phyloP scores from a whole-genome alignment of 2,888 invertebrate genomes.

The Colletes collaris region DNA sequence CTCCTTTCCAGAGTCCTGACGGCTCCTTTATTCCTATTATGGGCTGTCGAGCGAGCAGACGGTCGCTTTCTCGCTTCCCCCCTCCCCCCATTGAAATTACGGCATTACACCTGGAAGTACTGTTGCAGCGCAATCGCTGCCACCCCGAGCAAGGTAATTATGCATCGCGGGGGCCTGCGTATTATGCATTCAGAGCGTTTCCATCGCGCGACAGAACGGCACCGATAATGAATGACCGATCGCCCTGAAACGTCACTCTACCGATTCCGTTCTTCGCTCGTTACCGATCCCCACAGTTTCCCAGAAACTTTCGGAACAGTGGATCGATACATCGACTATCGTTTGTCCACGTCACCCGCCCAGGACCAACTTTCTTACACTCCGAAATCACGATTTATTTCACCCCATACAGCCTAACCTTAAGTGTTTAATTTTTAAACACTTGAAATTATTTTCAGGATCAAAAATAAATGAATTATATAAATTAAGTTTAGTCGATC shows the following conservation, averaged over 20 bases:
- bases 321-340: neutral
- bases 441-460: no score
- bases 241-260: constrained; percentile 14
- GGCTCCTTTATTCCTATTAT: constrained; percentile 26
- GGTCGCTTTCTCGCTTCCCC: neutral
- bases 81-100: constrained; percentile 8
- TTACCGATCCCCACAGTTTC: neutral
- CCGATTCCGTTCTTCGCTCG: neutral
- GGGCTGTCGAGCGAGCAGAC: constrained; percentile 9
- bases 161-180: constrained; percentile 13
- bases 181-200: constrained; percentile 18
- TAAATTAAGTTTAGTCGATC: constrained; percentile 31
- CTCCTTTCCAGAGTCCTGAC: neutral
- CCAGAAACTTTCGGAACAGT: constrained; percentile 4
- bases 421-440: no score
- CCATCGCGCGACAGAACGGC: constrained; percentile 1
- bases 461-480: no score
- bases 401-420: no score
- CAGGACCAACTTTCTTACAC: no score
- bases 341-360: neutral
- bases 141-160: constrained; percentile 20
- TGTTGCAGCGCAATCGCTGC: constrained; percentile 11
- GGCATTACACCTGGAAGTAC: constrained; percentile 19
- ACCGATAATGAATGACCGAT: constrained; percentile 32
- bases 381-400: no score